Evolutionary conservation across 1,140 invertebrate species (phyloP), one percentile per base, ranked within the genome.

Genomic region (Eupristina koningsbergeri): DNA sequence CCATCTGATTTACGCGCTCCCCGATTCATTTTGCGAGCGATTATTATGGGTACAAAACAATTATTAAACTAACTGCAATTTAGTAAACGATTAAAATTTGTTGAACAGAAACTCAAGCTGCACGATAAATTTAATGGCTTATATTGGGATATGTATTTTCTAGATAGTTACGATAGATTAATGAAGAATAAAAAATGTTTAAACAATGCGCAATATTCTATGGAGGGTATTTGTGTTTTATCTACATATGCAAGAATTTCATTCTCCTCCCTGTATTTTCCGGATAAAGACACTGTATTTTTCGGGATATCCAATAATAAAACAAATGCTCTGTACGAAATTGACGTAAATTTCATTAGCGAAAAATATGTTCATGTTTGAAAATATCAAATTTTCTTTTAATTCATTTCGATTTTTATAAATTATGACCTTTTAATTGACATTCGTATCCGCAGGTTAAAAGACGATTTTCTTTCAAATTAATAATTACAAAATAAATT

Each of bases 231-330:
- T 79, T 79, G 41, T 26, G 45, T 79, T 47, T 39, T 63, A 29
- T 69, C 9, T 8, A 26, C 63, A 29, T 39, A 13, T 47, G 50
- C 15, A 17, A n/a, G n/a, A n/a, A n/a, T n/a, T n/a, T n/a, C n/a
- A n/a, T n/a, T n/a, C n/a, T n/a, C 15, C 29, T 13, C 45, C 47
- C 41, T 34, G 45, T 9, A 39, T 80, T 53, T 53, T 80, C 45
- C 64, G 64, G 63, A 53, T 80, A 71, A 71, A 71, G 41, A 2
- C 8, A 31, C n/a, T 26, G 39, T 26, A 39, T 39, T 11, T 31
- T 31, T 41, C 9, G 19, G 15, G 36, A 29, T 15, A 19, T 41
- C 69, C 58, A 63, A 45, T 81, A 81, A 75, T 81, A 81, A 81
- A 81, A 81, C 26, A 73, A 81, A 81, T 47, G 39, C 34, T 45